Conservation (phyloP, 2,888 invertebrate genomes). For the Ormyrus rosae region DNA sequence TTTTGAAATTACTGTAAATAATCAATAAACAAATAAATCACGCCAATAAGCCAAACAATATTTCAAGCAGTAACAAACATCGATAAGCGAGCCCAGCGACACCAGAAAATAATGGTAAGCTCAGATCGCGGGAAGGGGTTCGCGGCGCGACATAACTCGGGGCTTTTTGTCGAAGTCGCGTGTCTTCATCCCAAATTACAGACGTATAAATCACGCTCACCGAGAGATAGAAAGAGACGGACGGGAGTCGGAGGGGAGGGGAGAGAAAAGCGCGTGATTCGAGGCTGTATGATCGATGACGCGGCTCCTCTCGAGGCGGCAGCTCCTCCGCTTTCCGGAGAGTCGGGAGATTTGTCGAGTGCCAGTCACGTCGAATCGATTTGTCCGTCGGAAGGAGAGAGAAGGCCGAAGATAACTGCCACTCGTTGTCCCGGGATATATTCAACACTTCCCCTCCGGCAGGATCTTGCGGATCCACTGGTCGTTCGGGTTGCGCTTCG, state of each 20-base stretch:
- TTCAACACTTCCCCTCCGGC: too few relatives aligned
- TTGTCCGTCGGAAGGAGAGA: constrained; percentile 61
- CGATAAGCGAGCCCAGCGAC: not conserved
- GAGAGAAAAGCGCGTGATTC: constrained; percentile 12
- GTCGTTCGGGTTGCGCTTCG: too few relatives aligned
- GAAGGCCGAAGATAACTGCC: too few relatives aligned
- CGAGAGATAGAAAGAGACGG: not conserved
- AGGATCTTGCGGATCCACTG: too few relatives aligned
- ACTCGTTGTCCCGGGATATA: too few relatives aligned
- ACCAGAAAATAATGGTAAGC: not conserved
- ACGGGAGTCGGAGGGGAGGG: not conserved
- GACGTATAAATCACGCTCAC: constrained; percentile 17
- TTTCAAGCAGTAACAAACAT: not conserved
- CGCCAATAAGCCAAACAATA: not conserved
- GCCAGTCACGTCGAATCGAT: constrained; percentile 71
- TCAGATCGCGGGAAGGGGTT: not conserved
- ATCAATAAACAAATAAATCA: too few relatives aligned
- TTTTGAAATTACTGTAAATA: too few relatives aligned
- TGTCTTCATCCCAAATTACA: constrained; percentile 37
- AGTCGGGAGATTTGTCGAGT: constrained; percentile 66
- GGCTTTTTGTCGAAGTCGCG: constrained; percentile 8
- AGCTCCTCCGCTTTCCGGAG: constrained; percentile 1
- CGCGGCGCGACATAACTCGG: not conserved
- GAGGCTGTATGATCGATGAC: constrained; percentile 30
- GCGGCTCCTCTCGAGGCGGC: not conserved